A percentile compares a stretch with the other conserved stretches of the same genome.
Evolutionary conservation across 2,888 invertebrate genomes (phyloP).

Genomic region (Dyspetes luteomarginatus): DNA sequence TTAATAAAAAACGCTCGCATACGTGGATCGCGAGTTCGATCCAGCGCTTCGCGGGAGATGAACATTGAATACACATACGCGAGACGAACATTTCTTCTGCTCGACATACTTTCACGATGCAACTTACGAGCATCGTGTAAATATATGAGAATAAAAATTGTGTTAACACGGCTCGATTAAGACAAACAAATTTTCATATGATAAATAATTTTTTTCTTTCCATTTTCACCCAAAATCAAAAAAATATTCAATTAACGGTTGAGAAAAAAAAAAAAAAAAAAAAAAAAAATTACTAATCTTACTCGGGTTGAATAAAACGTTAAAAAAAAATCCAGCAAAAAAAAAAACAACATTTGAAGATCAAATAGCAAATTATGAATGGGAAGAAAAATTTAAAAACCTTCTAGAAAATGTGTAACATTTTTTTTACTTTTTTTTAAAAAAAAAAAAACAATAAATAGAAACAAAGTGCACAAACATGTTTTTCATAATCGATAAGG

Average conservation of each 20-base stretch:
- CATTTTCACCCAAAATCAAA: not conserved
- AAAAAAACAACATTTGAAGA: too few species aligned
- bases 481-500: not conserved
- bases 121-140: slow-evolving; percentile 29
- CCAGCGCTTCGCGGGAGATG: slow-evolving; percentile 58
- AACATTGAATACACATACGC: slow-evolving; percentile 52
- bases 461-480: too few species aligned
- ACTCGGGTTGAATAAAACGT: too few species aligned
- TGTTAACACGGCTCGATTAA: slow-evolving; percentile 30
- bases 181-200: not conserved
- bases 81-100: slow-evolving; percentile 57
- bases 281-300: too few species aligned
- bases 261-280: too few species aligned
- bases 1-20: slow-evolving; percentile 17
- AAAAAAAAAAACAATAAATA: too few species aligned
- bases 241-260: too few species aligned
- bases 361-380: too few species aligned
- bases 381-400: too few species aligned
- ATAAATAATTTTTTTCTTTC: not conserved
- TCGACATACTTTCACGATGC: slow-evolving; percentile 64
- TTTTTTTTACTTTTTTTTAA: too few species aligned
- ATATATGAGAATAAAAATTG: slow-evolving; percentile 18
- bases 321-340: too few species aligned
- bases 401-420: too few species aligned
- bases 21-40: slow-evolving; percentile 33